Evolutionary conservation across 2,113 vertebrate species (phyloP).

Genomic region (Gymnorhina tibicen): DNA sequence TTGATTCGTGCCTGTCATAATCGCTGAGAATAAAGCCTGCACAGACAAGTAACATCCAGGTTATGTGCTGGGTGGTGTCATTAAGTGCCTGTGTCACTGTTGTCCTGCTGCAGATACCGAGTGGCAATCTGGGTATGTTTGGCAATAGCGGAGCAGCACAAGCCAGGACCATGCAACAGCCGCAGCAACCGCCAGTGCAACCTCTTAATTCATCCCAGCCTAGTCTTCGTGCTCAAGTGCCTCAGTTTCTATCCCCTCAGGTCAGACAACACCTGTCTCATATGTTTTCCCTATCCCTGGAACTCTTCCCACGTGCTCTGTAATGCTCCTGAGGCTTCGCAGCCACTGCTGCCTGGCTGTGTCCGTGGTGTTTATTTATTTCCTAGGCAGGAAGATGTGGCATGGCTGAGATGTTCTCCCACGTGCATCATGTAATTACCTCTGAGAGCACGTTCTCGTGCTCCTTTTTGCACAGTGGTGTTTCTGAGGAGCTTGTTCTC

Average conservation of each 20-base stretch:
- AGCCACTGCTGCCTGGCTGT: background rate
- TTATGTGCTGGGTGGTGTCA: background rate
- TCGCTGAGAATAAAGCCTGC: background rate
- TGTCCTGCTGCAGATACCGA: conserved; percentile 83
- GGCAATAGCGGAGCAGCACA: conserved; percentile 95
- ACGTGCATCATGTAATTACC: background rate
- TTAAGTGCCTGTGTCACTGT: background rate
- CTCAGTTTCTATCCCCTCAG: conserved; percentile 99
- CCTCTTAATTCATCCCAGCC: conserved; percentile 98
- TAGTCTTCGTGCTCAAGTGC: conserved; percentile 99
- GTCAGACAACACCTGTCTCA: conserved; percentile 58
- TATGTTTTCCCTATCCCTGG: background rate
- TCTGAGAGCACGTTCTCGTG: rapidly evolving
- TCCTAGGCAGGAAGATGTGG: background rate
- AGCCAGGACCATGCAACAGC: conserved; percentile 87
- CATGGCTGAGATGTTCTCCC: background rate
- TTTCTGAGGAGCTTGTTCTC: background rate
- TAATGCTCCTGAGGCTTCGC: background rate
- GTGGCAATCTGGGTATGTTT: conserved; percentile 93
- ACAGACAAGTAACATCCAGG: background rate
- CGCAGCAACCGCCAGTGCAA: conserved; percentile 90
- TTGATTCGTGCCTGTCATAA: background rate
- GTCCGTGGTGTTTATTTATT: background rate
- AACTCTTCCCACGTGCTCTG: background rate
- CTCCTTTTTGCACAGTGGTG: background rate